phyloP scores from a whole-genome alignment of 23 tunicate species.

The Corella eumyota region DNA sequence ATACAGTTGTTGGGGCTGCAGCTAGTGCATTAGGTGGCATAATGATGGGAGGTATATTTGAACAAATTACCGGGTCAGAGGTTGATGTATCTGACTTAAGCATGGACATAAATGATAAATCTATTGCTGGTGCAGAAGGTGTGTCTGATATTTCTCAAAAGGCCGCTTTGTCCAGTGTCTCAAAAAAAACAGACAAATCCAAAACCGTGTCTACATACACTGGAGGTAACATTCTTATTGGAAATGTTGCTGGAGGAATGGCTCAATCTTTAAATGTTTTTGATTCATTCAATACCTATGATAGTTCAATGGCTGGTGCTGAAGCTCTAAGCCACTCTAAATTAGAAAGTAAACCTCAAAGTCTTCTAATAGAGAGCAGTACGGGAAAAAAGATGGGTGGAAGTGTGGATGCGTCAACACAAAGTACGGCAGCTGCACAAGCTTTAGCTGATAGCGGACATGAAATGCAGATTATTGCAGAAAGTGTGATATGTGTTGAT shows the following conservation, averaged over 20 bases:
- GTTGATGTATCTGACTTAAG: not conserved
- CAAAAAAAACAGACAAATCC: not conserved
- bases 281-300: too few species aligned
- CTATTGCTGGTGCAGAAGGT: slow-evolving; percentile 2
- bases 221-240: not conserved
- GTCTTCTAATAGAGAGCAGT: too few species aligned
- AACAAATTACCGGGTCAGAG: not conserved
- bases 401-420: not conserved
- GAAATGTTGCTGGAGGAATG: not conserved
- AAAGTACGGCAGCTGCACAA: not conserved
- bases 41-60: slow-evolving; percentile 18
- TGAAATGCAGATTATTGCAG: slow-evolving; percentile 13
- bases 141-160: not conserved
- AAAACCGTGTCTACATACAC: not conserved
- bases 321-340: not conserved
- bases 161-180: not conserved
- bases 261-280: too few species aligned
- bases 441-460: slow-evolving; percentile 3
- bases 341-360: not conserved
- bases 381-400: not conserved
- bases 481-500: slow-evolving; percentile 39
- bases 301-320: slow-evolving; percentile 2
- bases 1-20: slow-evolving; percentile 12
- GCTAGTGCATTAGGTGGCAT: slow-evolving; percentile 3
- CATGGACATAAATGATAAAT: not conserved